Evolutionary conservation across 2,888 invertebrate species (phyloP), one percentile per base, ranked within the genome.

Genomic region (Ormyrus nitidulus): DNA sequence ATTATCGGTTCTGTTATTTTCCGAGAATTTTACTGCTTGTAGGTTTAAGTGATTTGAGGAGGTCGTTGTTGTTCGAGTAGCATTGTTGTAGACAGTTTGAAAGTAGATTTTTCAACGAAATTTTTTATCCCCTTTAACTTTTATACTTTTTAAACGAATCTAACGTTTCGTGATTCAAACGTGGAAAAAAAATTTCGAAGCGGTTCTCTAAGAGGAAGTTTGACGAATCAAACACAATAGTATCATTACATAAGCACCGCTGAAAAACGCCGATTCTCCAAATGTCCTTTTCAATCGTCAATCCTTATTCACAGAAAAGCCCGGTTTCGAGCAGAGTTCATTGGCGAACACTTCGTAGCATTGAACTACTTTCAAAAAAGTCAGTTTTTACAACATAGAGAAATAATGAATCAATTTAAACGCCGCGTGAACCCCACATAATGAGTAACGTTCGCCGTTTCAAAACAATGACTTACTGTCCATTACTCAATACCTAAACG

Each of bases 201-300:
- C 4, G 34, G 34, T 34, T 34, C 4, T 4, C 1, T 4, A 34
- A 34, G 34, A 34, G 34, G 13, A 53, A 19, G 44, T 49, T 61
- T 59, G 44, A 48, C 48, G 54, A 19, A 64, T 10, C 56, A 46
- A 10, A 10, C 46, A 62, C 73, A 56, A 64, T 73, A 6, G 48
- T 4, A 44, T 13, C 13, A 11, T 73, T 73, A 64, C 56, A 64
- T 19, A 62, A 80, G 19, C 10, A 19, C 58, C 49, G n/a, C 9
- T 13, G 4, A 48, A 58, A 70, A 48, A 61, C 49, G 61, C 61
- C 59, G 51, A 71, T 61, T n/a, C 59, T 61, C 51, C 61, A 61
- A 71, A 61, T 51, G 19, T 10, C 10, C 34, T 61, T 51, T 71
- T 71, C 64, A 71, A 71, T 61, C n/a, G 61, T 19, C 7, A 13